phyloP scores from a whole-genome alignment of 1,140 invertebrate species.

The Microplitis demolitor region DNA sequence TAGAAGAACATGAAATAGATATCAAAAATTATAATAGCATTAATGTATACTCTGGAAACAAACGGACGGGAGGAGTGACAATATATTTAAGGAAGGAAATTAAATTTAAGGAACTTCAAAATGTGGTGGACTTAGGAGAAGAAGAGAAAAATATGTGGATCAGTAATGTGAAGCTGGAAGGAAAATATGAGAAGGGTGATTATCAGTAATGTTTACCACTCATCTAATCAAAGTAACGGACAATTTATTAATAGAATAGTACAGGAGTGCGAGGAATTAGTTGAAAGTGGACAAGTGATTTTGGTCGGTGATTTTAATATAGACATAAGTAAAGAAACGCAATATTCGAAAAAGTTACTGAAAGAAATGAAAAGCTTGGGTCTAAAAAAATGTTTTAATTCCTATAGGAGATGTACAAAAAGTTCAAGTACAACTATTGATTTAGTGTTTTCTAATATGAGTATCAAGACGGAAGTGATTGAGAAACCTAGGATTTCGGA shows the following conservation, averaged over 20 bases:
- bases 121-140: neutral
- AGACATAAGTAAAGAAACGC: neutral
- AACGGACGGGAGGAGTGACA: neutral
- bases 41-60: neutral
- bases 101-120: neutral
- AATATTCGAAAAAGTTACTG: slow-evolving; percentile 11
- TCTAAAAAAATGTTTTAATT: neutral
- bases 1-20: neutral
- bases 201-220: slow-evolving; percentile 15
- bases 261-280: slow-evolving; percentile 5
- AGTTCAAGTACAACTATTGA: slow-evolving; percentile 19
- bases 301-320: slow-evolving; percentile 16
- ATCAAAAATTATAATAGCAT: slow-evolving; percentile 2
- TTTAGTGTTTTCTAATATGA: slow-evolving; percentile 12
- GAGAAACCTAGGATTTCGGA: slow-evolving; percentile 16
- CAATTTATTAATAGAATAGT: slow-evolving; percentile 1
- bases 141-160: slow-evolving; percentile 9
- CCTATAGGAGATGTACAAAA: neutral
- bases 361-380: neutral
- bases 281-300: neutral
- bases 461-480: neutral
- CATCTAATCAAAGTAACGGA: neutral
- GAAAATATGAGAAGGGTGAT: neutral
- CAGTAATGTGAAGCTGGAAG: neutral
- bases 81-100: slow-evolving; percentile 8